Evolutionary conservation across 2,797 vertebrate genomes (phyloP), one percentile per base, ranked within the genome.

Genomic region (Hydrolagus colliei): DNA sequence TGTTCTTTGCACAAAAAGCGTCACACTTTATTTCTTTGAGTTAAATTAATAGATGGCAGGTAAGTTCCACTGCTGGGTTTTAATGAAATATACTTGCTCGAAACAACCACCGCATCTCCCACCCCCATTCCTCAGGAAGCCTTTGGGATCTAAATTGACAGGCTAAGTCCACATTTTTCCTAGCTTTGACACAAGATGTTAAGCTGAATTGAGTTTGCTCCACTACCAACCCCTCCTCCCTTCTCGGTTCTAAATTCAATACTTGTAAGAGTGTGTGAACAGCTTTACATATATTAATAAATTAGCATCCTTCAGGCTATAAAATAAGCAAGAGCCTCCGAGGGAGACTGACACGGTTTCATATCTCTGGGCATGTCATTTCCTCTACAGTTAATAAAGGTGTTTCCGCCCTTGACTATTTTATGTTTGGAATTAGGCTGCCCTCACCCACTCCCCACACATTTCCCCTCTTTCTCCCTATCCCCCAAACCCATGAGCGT

Each of bases 41-140:
- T 84, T 20, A 84, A 68, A 68, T 68, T 84, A 84, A 71, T 71
- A 16, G 27, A 84, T 35, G 32, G 63, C 63, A 71, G 65, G 11
- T 71, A 84, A 7, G 9, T 41, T 84, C 65, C 13, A 27, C 13
- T 6, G 65, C 12, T 0, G 9, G 41, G 32, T 84, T 71, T 52
- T 68, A 71, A 41, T 32, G 32, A 52, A 71, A n/a, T 14, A 6
- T 52, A 3, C 41, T 52, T 52, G 41, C 41, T 52, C 41, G 41
- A 6, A 52, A 52, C 41, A 52, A 52, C 41, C 16, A 52, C 41
- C 32, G 1, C 41, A 16, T 1, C 18, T 68, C 16, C 20, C 9
- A 16, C 1, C 27, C 27, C 27, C 27, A 27, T 27, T 27, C 32
- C 35, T 2, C 32, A 67, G 68, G 9, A 20, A 27, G 32, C 63